Conservation (phyloP, 1,140 invertebrate genomes). For the Cephus cinctus region DNA sequence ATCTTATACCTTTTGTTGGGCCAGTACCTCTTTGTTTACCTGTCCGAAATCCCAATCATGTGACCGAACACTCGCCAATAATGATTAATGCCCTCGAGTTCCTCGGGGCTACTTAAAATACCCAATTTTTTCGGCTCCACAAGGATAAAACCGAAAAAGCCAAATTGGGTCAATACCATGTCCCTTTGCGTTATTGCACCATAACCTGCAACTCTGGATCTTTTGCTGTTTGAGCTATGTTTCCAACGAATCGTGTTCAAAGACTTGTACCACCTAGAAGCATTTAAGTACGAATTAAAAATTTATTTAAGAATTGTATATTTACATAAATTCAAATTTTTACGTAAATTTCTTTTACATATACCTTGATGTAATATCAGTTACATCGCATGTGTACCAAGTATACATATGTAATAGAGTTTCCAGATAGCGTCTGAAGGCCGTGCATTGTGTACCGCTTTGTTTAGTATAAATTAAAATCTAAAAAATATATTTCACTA, state of each 20-base stretch:
- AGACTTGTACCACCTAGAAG: conserved; percentile 52
- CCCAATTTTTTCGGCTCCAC: conserved; percentile 63
- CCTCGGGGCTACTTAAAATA: conserved; percentile 49
- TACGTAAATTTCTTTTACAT: neutral
- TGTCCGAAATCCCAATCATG: conserved; percentile 74
- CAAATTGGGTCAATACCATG: conserved; percentile 78
- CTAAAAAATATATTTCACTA: conserved; percentile 17
- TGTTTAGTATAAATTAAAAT: conserved; percentile 64
- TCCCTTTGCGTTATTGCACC: conserved; percentile 66
- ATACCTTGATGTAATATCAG: conserved; percentile 51
- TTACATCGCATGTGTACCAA: conserved; percentile 66
- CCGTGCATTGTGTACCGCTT: conserved; percentile 58
- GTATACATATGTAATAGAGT: conserved; percentile 62
- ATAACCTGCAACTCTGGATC: conserved; percentile 33
- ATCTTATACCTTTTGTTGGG: too few relatives aligned
- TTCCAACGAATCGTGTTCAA: conserved; percentile 61
- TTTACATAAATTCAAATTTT: neutral
- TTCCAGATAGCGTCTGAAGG: conserved; percentile 71
- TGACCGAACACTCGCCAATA: conserved; percentile 79
- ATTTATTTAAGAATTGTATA: neutral
- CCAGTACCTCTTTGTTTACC: conserved; percentile 52
- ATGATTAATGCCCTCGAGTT: conserved; percentile 70
- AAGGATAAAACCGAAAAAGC: conserved; percentile 74
- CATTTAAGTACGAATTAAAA: neutral
- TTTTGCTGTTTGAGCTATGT: conserved; percentile 58